Percentiles rank a stretch among this genome's conserved stretches.
These are phyloP conservation scores for Pseudopodoces humilis DNA, from an alignment of 2,113 vertebrate species.

Conservation along the genomic window DNA sequence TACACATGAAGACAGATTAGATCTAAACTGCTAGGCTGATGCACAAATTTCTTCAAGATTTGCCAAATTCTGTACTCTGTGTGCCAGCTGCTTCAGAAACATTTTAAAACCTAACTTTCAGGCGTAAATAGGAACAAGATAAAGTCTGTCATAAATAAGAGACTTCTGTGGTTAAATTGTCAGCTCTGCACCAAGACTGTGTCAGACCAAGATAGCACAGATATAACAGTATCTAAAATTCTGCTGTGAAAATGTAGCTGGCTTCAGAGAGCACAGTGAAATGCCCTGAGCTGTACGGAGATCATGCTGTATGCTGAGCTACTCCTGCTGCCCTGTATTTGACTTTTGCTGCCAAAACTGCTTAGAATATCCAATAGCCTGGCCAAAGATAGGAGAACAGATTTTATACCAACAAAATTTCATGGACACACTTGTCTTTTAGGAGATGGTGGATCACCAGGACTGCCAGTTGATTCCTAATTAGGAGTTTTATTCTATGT, in stretches of 20 bases:
- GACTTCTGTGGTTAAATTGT: neutral
- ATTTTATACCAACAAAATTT: neutral
- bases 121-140: neutral
- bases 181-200: neutral
- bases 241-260: neutral
- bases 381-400: neutral
- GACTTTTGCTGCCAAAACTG: neutral
- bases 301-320: neutral
- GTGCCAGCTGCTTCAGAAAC: neutral
- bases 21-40: neutral
- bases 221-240: neutral
- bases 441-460: neutral
- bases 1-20: neutral
- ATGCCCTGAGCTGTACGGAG: neutral
- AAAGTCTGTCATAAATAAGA: neutral
- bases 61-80: neutral
- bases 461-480: neutral
- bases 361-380: neutral
- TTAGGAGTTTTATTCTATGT: conserved; percentile 1
- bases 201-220: neutral
- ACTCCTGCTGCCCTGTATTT: neutral
- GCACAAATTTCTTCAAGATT: neutral
- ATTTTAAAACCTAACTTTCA: neutral
- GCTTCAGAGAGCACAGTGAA: neutral
- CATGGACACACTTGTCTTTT: neutral